Percentiles rank a stretch among this genome's conserved stretches.
phyloP scores from a whole-genome alignment of 1,140 invertebrate genomes.

The Meloidogyne chitwoodi region DNA sequence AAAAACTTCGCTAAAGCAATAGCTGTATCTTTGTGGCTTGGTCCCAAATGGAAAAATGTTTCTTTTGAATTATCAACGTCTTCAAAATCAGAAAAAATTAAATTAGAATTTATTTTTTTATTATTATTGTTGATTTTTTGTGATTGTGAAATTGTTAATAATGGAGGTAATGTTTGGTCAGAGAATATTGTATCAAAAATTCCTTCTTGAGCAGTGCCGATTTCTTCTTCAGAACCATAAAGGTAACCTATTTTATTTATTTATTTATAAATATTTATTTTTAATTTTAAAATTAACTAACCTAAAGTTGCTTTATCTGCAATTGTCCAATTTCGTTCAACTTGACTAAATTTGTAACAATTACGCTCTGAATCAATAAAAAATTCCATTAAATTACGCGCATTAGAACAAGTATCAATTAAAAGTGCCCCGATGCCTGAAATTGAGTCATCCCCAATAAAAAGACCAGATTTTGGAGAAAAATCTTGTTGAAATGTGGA shows the following conservation, averaged over 20 bases:
- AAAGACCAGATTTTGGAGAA: constrained; percentile 39
- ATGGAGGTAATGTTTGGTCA: neutral
- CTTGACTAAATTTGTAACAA: constrained; percentile 50
- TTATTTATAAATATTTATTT: constrained; percentile 12
- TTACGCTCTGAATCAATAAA: constrained; percentile 49
- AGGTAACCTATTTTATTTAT: constrained; percentile 34
- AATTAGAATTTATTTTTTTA: neutral
- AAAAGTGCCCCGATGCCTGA: constrained; percentile 54
- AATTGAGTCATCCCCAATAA: constrained; percentile 19
- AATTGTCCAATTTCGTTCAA: constrained; percentile 50
- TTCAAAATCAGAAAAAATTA: constrained; percentile 7
- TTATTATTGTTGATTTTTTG: neutral
- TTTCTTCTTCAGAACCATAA: constrained; percentile 35
- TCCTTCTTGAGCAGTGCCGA: constrained; percentile 9
- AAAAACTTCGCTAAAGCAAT: constrained; percentile 43
- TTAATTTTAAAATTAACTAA: neutral
- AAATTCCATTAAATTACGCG: constrained; percentile 40
- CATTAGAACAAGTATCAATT: constrained; percentile 45
- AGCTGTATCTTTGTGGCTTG: constrained; percentile 28
- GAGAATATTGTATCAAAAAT: neutral
- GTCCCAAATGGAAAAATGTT: neutral
- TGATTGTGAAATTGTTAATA: neutral
- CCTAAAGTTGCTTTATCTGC: constrained; percentile 53
- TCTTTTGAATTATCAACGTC: neutral
- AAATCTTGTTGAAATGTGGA: constrained; percentile 48